These are phyloP conservation scores for Camponotus fellah DNA, from an alignment of 2,888 invertebrate genomes.

Conservation along the genomic window DNA sequence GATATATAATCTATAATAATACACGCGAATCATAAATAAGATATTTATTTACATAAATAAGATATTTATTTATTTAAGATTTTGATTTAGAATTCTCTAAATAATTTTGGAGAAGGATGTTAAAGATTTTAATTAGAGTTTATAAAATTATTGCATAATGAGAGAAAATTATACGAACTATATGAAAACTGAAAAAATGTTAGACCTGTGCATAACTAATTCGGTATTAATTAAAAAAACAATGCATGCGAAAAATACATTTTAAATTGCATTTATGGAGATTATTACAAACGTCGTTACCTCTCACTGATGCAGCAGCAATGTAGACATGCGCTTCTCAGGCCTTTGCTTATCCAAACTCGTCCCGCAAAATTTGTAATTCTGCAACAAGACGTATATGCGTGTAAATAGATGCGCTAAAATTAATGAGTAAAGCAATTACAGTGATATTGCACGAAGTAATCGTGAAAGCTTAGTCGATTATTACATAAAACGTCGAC, in stretches of 20 bases:
- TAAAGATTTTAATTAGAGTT: background rate
- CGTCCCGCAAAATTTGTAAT: background rate
- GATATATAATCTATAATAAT: background rate
- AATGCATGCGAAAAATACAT: background rate
- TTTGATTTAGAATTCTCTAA: background rate
- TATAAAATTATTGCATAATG: background rate
- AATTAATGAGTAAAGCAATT: background rate
- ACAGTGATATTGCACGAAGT: slow-evolving; percentile 15
- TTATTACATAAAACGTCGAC: slow-evolving; percentile 18
- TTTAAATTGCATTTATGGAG: slow-evolving; percentile 2
- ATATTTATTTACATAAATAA: background rate
- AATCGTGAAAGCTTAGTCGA: background rate
- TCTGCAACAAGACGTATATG: slow-evolving; percentile 2
- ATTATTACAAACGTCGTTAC: background rate
- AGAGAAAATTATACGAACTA: slow-evolving; percentile 2
- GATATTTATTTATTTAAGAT: background rate
- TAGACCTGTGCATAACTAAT: background rate
- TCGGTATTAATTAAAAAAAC: background rate
- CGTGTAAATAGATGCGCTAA: background rate
- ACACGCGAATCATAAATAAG: background rate
- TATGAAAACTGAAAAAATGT: background rate
- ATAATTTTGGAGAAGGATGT: background rate
- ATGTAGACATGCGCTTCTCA: background rate
- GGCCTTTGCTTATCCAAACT: background rate
- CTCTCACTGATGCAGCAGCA: background rate